phyloP scores from a whole-genome alignment of 53 echinoderm and acorn worm genomes.

The Mesocentrotus franciscanus region DNA sequence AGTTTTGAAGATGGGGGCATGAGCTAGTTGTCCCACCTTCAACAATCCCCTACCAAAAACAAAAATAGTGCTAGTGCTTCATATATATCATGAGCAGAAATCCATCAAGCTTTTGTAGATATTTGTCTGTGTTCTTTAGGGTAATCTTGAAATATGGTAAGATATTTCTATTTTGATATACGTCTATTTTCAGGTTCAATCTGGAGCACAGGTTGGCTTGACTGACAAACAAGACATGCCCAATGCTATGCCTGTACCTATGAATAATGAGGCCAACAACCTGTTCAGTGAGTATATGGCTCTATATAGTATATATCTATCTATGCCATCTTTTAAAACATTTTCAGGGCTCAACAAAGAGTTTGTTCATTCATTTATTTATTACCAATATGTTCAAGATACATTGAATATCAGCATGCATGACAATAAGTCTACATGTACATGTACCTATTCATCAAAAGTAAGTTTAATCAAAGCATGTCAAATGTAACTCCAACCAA shows the following conservation, averaged over 20 bases:
- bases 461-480: background rate
- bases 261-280: constrained; percentile 24
- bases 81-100: too few species aligned
- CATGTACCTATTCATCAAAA: too few species aligned
- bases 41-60: too few species aligned
- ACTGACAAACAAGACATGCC: constrained; percentile 27
- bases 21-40: too few species aligned
- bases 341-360: background rate
- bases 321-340: background rate
- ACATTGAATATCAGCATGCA: too few species aligned
- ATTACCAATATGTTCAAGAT: too few species aligned
- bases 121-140: too few species aligned
- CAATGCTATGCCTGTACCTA: constrained; percentile 17
- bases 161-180: background rate
- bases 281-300: constrained; percentile 54
- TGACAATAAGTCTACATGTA: too few species aligned
- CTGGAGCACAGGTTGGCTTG: background rate
- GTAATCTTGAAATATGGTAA: too few species aligned
- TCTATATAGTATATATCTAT: background rate
- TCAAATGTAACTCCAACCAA: background rate
- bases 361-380: background rate
- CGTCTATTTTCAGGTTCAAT: constrained; percentile 9
- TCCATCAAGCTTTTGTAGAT: too few species aligned
- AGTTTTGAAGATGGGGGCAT: too few species aligned
- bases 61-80: too few species aligned